phyloP scores from a whole-genome alignment of 2,113 vertebrate genomes.

The Xiphophorus maculatus region DNA sequence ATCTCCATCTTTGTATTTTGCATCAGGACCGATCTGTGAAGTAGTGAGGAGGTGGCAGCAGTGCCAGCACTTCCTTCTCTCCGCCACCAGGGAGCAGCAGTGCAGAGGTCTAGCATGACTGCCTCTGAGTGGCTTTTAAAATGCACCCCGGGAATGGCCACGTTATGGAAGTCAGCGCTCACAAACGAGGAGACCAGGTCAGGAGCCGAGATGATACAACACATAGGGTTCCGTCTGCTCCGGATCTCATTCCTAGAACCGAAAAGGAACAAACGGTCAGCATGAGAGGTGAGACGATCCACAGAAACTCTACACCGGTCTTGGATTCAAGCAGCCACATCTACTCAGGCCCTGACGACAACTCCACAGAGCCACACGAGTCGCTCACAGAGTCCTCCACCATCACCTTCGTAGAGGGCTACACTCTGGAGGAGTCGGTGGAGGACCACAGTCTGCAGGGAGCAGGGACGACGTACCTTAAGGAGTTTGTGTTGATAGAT shows the following conservation, averaged over 20 bases:
- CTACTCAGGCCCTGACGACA: slow-evolving; percentile 62
- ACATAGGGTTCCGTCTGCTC: slow-evolving; percentile 5
- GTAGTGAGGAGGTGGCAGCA: slow-evolving; percentile 34
- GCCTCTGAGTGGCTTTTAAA: slow-evolving; percentile 52
- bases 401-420: slow-evolving; percentile 91
- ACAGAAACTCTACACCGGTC: slow-evolving; percentile 42
- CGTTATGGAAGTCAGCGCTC: slow-evolving; percentile 19
- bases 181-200: slow-evolving; percentile 28
- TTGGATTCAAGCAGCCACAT: slow-evolving; percentile 60
- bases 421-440: slow-evolving; percentile 84
- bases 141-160: slow-evolving; percentile 42
- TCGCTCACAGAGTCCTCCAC: slow-evolving; percentile 79
- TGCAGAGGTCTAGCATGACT: slow-evolving; percentile 56
- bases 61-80: slow-evolving; percentile 37
- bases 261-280: slow-evolving; percentile 20
- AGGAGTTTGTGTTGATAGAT: slow-evolving; percentile 92
- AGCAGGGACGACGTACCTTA: slow-evolving; percentile 80
- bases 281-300: slow-evolving; percentile 28
- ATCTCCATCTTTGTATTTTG: slow-evolving; percentile 5
- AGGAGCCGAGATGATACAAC: neutral
- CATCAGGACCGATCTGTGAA: slow-evolving; percentile 51
- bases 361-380: slow-evolving; percentile 78
- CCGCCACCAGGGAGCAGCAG: slow-evolving; percentile 54
- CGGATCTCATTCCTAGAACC: slow-evolving; percentile 20
- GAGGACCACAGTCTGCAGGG: slow-evolving; percentile 87